phyloP scores from a whole-genome alignment of 2,888 invertebrate genomes.

The Onthophagus sagittarius region DNA sequence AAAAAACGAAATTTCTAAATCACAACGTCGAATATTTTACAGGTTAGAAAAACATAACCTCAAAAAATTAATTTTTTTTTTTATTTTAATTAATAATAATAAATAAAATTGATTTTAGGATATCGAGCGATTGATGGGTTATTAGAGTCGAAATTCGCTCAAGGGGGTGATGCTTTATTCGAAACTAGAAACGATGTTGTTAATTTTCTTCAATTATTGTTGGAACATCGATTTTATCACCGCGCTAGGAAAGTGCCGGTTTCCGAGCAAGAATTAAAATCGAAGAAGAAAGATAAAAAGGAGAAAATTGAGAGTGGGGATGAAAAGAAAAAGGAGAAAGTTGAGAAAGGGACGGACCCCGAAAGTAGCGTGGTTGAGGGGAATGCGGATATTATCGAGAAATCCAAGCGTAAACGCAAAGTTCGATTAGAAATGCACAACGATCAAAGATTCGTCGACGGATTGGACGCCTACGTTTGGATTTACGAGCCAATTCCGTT shows the following conservation, averaged over 20 bases:
- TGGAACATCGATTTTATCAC: constrained; percentile 92
- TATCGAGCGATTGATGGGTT: constrained; percentile 89
- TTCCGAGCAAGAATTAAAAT: constrained; percentile 63
- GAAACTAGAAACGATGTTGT: constrained; percentile 75
- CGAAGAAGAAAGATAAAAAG: constrained; percentile 57
- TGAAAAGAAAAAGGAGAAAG: constrained; percentile 55
- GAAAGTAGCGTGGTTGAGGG: constrained; percentile 56
- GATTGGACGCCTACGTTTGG: constrained; percentile 95
- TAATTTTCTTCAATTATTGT: constrained; percentile 76
- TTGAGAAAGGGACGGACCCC: constrained; percentile 49
- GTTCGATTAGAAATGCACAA: constrained; percentile 96
- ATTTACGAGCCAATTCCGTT: constrained; percentile 95
- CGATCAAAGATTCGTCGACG: constrained; percentile 91
- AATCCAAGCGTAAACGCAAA: constrained; percentile 78
- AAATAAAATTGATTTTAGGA: constrained; percentile 47
- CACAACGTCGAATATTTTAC: constrained; percentile 97
- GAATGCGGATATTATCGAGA: constrained; percentile 49
- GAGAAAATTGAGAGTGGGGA: constrained; percentile 34
- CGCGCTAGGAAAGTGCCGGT: constrained; percentile 86
- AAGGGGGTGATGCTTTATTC: constrained; percentile 72
- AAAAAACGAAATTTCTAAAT: constrained; percentile 93
- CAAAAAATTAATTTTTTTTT: too few relatives aligned
- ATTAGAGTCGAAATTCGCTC: constrained; percentile 86
- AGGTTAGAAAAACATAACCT: constrained; percentile 52
- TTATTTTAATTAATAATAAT: neutral